Evolutionary conservation across 2,888 invertebrate species (phyloP).

Genomic region (Epirrhoe tristata): DNA sequence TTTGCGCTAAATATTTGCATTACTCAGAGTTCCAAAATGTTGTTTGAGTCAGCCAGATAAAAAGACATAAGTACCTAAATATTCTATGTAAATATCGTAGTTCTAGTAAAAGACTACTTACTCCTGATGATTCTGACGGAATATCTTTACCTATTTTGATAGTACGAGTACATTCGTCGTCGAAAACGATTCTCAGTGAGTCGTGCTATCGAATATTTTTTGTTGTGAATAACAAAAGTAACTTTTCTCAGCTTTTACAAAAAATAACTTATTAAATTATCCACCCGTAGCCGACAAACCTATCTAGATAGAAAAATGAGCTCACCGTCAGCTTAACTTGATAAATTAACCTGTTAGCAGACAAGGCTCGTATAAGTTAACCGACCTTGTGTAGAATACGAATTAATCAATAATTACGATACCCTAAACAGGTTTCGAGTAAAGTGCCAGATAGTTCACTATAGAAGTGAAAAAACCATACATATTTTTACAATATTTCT

Average conservation of each 20-base stretch:
- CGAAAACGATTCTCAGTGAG: too few relatives aligned
- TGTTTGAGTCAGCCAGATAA: too few relatives aligned
- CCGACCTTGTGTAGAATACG: not conserved
- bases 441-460: not conserved
- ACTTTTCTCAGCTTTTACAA: conserved; percentile 12
- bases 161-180: too few relatives aligned
- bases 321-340: conserved; percentile 15
- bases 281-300: conserved; percentile 6
- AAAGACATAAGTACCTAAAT: too few relatives aligned
- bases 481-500: too few relatives aligned
- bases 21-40: too few relatives aligned
- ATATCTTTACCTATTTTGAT: too few relatives aligned
- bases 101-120: too few relatives aligned
- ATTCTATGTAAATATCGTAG: too few relatives aligned
- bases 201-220: not conserved
- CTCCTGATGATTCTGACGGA: too few relatives aligned
- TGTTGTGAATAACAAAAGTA: not conserved
- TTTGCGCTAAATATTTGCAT: too few relatives aligned
- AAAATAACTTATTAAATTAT: conserved; percentile 17
- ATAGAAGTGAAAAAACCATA: too few relatives aligned
- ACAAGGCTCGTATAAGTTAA: conserved; percentile 6
- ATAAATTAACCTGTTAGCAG: conserved; percentile 25
- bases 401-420: conserved; percentile 9
- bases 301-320: conserved; percentile 9
- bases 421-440: not conserved